Evolutionary conservation across 2,888 invertebrate species (phyloP).

Genomic region (Chaitophorus viminalis): DNA sequence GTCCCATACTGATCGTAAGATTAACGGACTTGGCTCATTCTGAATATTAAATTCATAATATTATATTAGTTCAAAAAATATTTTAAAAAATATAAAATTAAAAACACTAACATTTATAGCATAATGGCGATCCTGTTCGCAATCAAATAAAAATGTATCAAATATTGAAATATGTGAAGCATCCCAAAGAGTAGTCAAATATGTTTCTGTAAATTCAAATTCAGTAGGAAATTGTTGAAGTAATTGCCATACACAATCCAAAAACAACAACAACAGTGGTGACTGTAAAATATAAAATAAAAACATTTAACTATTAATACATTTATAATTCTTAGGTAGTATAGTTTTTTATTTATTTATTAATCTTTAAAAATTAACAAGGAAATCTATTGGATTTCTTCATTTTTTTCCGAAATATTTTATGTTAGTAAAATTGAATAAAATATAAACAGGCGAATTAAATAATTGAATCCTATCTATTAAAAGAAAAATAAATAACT

Average conservation of each 20-base stretch:
- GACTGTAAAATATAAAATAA: constrained; percentile 70
- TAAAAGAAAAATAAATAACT: too few species aligned
- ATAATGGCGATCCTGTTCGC: constrained; percentile 78
- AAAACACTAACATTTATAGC: constrained; percentile 72
- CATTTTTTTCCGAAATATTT: too few species aligned
- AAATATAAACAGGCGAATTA: too few species aligned
- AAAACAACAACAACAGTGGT: constrained; percentile 88
- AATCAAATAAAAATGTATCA: constrained; percentile 93
- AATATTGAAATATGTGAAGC: constrained; percentile 86
- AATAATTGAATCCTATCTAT: too few species aligned
- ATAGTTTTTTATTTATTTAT: too few species aligned
- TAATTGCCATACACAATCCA: constrained; percentile 95
- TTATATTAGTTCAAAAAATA: neutral
- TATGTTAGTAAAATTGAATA: too few species aligned
- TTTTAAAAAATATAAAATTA: neutral
- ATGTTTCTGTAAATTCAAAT: constrained; percentile 93
- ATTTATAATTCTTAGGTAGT: neutral
- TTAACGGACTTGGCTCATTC: constrained; percentile 70
- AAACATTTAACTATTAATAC: neutral
- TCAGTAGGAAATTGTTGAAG: constrained; percentile 86
- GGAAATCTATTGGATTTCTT: too few species aligned
- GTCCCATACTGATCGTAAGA: constrained; percentile 85
- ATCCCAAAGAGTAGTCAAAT: constrained; percentile 93
- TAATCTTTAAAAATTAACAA: too few species aligned
- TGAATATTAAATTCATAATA: constrained; percentile 64